Evolutionary conservation across 2,888 invertebrate genomes (phyloP).

Genomic region (Sinopyrophorus schimmeli): DNA sequence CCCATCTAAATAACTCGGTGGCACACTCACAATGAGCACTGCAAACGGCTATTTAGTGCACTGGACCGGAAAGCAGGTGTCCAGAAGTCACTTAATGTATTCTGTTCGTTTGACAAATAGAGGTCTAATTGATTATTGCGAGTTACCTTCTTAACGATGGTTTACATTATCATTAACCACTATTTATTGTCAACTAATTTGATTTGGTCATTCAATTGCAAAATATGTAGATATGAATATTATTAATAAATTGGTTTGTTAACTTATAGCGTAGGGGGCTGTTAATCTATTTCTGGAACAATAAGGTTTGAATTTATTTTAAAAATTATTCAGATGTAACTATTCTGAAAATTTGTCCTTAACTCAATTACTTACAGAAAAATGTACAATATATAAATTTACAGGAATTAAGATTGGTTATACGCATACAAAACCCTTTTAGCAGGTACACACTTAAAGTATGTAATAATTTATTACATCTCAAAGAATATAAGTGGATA

Average conservation of each 20-base stretch:
- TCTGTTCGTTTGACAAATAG: conserved; percentile 48
- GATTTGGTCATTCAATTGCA: conserved; percentile 11
- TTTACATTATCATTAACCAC: conserved; percentile 14
- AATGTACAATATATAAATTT: too few relatives aligned
- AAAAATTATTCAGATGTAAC: too few relatives aligned
- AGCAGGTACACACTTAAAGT: too few relatives aligned
- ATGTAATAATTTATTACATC: conserved; percentile 14
- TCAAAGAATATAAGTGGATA: conserved; percentile 20
- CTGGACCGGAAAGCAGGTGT: conserved; percentile 55
- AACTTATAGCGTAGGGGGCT: too few relatives aligned
- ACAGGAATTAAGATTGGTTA: too few relatives aligned
- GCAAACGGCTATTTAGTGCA: conserved; percentile 55
- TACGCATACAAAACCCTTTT: too few relatives aligned
- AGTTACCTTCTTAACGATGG: conserved; percentile 16
- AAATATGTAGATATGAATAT: too few relatives aligned
- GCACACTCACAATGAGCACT: conserved; percentile 52
- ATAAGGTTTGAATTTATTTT: too few relatives aligned
- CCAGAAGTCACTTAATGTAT: conserved; percentile 53
- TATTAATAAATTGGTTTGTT: too few relatives aligned
- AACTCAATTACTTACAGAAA: too few relatives aligned
- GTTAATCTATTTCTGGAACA: too few relatives aligned
- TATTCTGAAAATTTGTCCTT: too few relatives aligned
- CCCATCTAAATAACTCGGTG: conserved; percentile 46
- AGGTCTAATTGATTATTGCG: conserved; percentile 46
- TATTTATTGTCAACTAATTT: conserved; percentile 12